A percentile compares a stretch with the other conserved stretches of the same genome.
Evolutionary conservation across 2,797 vertebrate genomes (phyloP).

Genomic region (Poecilia picta): DNA sequence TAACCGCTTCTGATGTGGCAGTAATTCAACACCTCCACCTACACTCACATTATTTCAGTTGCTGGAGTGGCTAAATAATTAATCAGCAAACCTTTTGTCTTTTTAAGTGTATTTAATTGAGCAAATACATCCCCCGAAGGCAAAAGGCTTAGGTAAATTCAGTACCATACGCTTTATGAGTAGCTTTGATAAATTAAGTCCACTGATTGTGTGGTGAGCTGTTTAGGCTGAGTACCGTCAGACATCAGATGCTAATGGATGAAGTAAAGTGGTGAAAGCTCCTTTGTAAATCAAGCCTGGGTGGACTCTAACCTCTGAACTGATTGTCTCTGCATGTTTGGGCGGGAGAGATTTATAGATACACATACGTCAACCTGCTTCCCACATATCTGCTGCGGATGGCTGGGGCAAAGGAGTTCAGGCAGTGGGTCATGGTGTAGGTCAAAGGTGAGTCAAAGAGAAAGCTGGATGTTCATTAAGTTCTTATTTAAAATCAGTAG

Average conservation of each 20-base stretch:
- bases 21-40: not conserved
- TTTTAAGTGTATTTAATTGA: conserved; percentile 8
- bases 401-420: conserved; percentile 45
- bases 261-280: conserved; percentile 73
- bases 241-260: conserved; percentile 58
- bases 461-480: conserved; percentile 35
- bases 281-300: conserved; percentile 86
- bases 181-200: conserved; percentile 16
- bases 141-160: not conserved
- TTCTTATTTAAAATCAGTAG: conserved; percentile 41
- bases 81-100: conserved; percentile 1
- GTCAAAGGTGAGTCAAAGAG: conserved; percentile 55
- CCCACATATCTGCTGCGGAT: conserved; percentile 54
- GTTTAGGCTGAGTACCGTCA: conserved; percentile 49
- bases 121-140: not conserved
- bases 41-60: conserved; percentile 1
- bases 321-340: conserved; percentile 34
- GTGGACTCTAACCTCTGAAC: conserved; percentile 71
- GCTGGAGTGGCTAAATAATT: conserved; percentile 3
- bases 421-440: conserved; percentile 29
- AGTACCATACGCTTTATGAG: conserved; percentile 8
- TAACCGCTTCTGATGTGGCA: not conserved
- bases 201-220: conserved; percentile 19
- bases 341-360: conserved; percentile 1
- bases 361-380: conserved; percentile 20